Percentiles rank a stretch among this genome's conserved stretches.
These are phyloP conservation scores for Chrysolina haemoptera DNA, from an alignment of 2,888 invertebrate species.

Conservation along the genomic window DNA sequence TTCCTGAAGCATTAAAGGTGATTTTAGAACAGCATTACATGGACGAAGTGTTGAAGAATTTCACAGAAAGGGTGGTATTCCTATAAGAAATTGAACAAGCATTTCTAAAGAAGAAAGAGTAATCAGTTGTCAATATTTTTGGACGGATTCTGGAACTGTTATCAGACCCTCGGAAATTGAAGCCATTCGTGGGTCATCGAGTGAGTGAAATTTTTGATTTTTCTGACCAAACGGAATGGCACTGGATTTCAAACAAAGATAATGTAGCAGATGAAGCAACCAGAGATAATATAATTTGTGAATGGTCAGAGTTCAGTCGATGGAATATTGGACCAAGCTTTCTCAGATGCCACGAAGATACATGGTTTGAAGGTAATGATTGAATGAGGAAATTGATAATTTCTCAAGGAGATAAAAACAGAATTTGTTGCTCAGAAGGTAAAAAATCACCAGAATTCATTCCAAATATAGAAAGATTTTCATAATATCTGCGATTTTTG, in stretches of 20 bases:
- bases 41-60: not conserved
- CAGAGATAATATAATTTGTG: not conserved
- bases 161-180: not conserved
- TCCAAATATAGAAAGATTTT: not conserved
- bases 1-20: too few relatives aligned
- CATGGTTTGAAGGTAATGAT: not conserved
- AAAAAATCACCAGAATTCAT: not conserved
- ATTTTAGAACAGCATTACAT: not conserved
- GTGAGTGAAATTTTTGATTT: not conserved
- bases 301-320: not conserved
- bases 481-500: too few relatives aligned
- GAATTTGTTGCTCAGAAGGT: not conserved
- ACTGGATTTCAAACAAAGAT: not conserved
- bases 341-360: not conserved
- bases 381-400: too few relatives aligned
- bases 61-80: not conserved
- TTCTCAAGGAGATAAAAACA: not conserved
- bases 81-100: not conserved
- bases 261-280: not conserved
- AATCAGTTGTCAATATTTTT: not conserved
- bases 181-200: not conserved
- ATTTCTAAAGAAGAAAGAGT: not conserved
- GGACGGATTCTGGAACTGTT: not conserved
- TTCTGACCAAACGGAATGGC: not conserved
- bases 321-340: not conserved